phyloP scores from a whole-genome alignment of 2,888 invertebrate species.

The Melieria omissa region DNA sequence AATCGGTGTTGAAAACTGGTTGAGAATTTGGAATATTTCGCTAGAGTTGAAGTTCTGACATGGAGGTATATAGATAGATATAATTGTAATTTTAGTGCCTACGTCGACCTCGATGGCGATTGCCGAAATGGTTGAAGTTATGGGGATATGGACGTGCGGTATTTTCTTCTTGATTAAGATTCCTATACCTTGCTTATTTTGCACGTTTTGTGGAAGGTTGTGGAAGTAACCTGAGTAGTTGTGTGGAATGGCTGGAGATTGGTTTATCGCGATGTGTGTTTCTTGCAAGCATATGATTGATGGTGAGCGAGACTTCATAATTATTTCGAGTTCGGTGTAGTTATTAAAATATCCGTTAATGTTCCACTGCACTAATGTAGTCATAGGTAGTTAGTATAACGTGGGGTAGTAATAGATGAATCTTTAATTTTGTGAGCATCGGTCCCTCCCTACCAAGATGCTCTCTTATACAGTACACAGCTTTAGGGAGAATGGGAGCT shows the following conservation, averaged over 20 bases:
- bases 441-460: too few relatives aligned
- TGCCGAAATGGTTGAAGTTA: too few relatives aligned
- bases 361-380: conserved; percentile 22
- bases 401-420: too few relatives aligned
- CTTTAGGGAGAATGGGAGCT: too few relatives aligned
- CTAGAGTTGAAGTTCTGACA: too few relatives aligned
- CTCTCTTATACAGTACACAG: too few relatives aligned
- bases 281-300: conserved; percentile 10
- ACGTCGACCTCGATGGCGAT: not conserved
- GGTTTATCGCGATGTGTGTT: conserved; percentile 2
- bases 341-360: conserved; percentile 16
- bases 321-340: conserved; percentile 9
- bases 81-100: not conserved
- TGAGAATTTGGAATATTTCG: too few relatives aligned
- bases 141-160: not conserved
- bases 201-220: not conserved
- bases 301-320: not conserved
- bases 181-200: not conserved
- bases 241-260: not conserved
- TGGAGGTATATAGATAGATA: too few relatives aligned
- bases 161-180: not conserved
- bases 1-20: not conserved
- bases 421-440: too few relatives aligned
- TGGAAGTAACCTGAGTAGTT: conserved; percentile 3
- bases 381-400: too few relatives aligned